These are phyloP conservation scores for Myrmecobius fasciatus DNA, from an alignment of 2,113 vertebrate genomes.

Conservation along the genomic window DNA sequence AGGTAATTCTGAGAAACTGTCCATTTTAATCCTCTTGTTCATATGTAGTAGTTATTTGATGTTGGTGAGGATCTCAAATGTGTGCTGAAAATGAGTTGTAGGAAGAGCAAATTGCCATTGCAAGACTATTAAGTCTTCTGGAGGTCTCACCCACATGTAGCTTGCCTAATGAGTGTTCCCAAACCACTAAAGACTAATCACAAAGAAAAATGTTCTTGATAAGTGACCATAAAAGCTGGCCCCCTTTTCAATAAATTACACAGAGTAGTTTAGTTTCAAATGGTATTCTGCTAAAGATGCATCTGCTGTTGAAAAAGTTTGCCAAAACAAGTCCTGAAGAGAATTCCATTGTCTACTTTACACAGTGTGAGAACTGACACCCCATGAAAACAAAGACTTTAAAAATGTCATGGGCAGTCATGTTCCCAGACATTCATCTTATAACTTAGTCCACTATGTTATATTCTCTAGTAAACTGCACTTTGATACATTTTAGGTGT, in stretches of 20 bases:
- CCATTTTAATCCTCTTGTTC: background rate
- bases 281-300: background rate
- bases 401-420: background rate
- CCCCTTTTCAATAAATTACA: background rate
- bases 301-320: background rate
- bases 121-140: background rate
- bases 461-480: background rate
- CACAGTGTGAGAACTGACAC: background rate
- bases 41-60: background rate
- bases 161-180: background rate
- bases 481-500: background rate
- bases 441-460: background rate
- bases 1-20: background rate
- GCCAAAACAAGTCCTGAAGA: background rate
- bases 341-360: background rate
- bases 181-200: background rate
- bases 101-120: background rate
- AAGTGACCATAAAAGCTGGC: background rate
- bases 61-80: background rate
- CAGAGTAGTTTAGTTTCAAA: background rate
- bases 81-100: background rate
- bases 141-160: background rate
- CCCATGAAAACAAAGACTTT: background rate
- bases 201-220: background rate
- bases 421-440: background rate